Evolutionary conservation across 1,140 invertebrate genomes (phyloP).

Genomic region (Calosoma granatense): DNA sequence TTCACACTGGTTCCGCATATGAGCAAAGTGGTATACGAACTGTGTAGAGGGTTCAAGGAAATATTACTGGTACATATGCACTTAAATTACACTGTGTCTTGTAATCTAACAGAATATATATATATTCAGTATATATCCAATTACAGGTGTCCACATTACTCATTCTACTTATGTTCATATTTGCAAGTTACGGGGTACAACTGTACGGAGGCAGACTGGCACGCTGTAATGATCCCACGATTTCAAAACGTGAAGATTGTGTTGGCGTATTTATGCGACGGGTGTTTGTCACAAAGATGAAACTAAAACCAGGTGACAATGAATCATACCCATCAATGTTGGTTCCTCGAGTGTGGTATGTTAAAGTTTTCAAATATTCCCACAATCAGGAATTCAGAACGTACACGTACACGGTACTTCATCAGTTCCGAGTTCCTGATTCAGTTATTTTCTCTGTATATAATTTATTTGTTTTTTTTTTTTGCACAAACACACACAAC

Average conservation of each 20-base stretch:
- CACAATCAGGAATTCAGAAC: too few species aligned
- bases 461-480: too few species aligned
- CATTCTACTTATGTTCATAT: conserved; percentile 97
- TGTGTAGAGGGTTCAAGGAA: conserved; percentile 98
- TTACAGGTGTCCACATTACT: conserved; percentile 90
- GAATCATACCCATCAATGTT: conserved; percentile 89
- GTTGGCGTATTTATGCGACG: conserved; percentile 90
- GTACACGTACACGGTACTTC: too few species aligned
- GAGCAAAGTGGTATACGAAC: conserved; percentile 97
- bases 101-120: neutral
- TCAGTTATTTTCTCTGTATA: too few species aligned
- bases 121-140: neutral
- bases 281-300: conserved; percentile 98
- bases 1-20: conserved; percentile 98
- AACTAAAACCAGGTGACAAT: conserved; percentile 66
- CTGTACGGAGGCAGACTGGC: conserved; percentile 92
- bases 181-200: conserved; percentile 98
- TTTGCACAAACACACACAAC: too few species aligned
- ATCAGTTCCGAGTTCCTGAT: too few species aligned
- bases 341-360: conserved; percentile 94
- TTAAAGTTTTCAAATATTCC: conserved; percentile 17
- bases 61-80: conserved; percentile 77
- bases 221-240: conserved; percentile 92
- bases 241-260: conserved; percentile 75
- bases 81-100: too few species aligned